Evolutionary conservation across 2,797 vertebrate genomes (phyloP).

Genomic region (Champsocephalus gunnari): DNA sequence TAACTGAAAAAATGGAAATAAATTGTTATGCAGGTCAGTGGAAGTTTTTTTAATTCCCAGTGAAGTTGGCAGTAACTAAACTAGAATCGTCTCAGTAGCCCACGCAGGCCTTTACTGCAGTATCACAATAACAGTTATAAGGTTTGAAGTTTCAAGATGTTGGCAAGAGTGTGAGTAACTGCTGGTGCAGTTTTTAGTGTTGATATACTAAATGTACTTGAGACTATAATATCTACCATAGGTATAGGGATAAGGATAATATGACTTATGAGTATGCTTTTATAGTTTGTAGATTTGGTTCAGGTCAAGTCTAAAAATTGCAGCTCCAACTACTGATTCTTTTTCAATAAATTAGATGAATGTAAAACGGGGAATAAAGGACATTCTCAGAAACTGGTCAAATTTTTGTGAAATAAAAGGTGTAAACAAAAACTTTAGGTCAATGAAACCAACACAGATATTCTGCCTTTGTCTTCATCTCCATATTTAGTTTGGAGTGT

Average conservation of each 20-base stretch:
- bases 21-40: conserved; percentile 21
- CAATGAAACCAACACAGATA: neutral
- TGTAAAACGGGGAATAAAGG: neutral
- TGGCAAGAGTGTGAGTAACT: conserved; percentile 26
- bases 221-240: conserved; percentile 1
- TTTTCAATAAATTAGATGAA: neutral
- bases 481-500: neutral
- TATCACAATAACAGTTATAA: conserved; percentile 30
- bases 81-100: conserved; percentile 18
- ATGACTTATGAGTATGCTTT: conserved; percentile 1
- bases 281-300: neutral
- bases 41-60: conserved; percentile 25
- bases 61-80: conserved; percentile 15
- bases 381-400: neutral
- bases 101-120: conserved; percentile 43
- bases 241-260: neutral
- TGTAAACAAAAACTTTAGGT: conserved; percentile 1
- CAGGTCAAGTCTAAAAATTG: neutral
- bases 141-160: conserved; percentile 45
- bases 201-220: conserved; percentile 14
- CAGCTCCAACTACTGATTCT: neutral
- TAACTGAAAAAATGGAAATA: conserved; percentile 5
- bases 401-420: neutral
- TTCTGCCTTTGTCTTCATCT: neutral
- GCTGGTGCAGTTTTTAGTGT: conserved; percentile 21